These are phyloP conservation scores for Vanessa atalanta DNA, from an alignment of 1,140 invertebrate species.

Conservation along the genomic window DNA sequence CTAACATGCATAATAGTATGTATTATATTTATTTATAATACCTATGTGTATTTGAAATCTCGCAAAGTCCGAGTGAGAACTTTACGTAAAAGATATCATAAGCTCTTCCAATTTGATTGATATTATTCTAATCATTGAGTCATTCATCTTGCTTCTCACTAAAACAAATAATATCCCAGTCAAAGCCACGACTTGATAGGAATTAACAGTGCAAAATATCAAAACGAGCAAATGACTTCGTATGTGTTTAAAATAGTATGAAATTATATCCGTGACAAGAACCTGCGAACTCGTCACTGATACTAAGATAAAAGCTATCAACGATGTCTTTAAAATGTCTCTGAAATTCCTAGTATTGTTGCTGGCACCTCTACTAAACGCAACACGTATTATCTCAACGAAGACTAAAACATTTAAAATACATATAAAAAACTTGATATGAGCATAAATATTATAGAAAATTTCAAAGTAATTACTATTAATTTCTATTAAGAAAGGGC, in stretches of 20 bases:
- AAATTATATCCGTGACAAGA: conserved; percentile 49
- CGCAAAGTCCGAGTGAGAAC: neutral
- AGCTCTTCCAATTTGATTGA: conserved; percentile 23
- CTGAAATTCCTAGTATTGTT: conserved; percentile 35
- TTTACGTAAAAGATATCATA: neutral
- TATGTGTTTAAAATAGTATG: conserved; percentile 41
- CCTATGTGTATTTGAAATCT: neutral
- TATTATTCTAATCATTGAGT: conserved; percentile 19
- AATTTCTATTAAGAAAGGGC: conserved; percentile 37
- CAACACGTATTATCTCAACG: conserved; percentile 47
- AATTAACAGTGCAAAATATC: conserved; percentile 53
- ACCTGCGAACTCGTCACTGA: conserved; percentile 54
- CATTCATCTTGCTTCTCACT: conserved; percentile 40
- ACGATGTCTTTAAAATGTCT: conserved; percentile 47
- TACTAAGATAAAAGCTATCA: conserved; percentile 51
- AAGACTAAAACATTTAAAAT: conserved; percentile 49
- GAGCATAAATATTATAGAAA: conserved; percentile 44
- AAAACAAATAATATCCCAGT: conserved; percentile 47
- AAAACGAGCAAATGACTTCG: conserved; percentile 29
- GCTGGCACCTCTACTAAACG: conserved; percentile 34
- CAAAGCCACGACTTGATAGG: conserved; percentile 48
- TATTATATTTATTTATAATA: neutral
- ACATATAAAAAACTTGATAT: conserved; percentile 48
- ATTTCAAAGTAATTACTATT: conserved; percentile 30
- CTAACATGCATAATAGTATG: too few relatives aligned